Evolutionary conservation across 2,888 invertebrate genomes (phyloP), one percentile per base, ranked within the genome.

Genomic region (Byasa hedistus): DNA sequence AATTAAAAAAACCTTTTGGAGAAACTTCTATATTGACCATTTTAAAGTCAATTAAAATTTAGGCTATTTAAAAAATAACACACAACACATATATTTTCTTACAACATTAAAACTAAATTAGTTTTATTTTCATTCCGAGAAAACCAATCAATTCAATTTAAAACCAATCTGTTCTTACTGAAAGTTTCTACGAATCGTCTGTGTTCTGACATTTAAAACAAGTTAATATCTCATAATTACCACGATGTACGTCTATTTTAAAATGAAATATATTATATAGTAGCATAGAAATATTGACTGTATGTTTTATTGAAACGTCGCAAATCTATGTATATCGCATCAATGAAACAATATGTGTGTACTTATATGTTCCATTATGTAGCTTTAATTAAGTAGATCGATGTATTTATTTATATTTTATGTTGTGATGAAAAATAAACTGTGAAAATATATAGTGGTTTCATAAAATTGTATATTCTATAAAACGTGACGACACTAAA

Each of bases 41-140:
- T 79, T 77, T 78, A 77, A 78, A 80, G 90, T 89, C 90, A 89
- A 89, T 89, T 89, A 85, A 79, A 56, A 7, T 80, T 80, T 84
- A 86, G 77, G 78, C 79, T 85, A 80, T 78, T 75, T 51, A 65
- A 74, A 75, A 69, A 76, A 68, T 72, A 78, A 73, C 76, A 78
- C 78, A 60, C 65, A 59, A 27, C 73, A 72, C 74, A 74, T 76
- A 72, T 79, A 79, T 84, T 21, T 51, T 21, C n/a, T 1, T 8
- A 21, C n/a, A 51, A 51, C n/a, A 21, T 21, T 51, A 4, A n/a
- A 51, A 51, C 3, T 21, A n/a, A 0, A 8, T 51, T 21, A n/a
- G n/a, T 51, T 1, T 51, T 39, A 39, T 39, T 32, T 32, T 19
- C 48, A 48, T 19, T 48, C 1, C n/a, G 2, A 19, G 0, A 19